Evolutionary conservation across 2,797 vertebrate species (phyloP), one percentile per base, ranked within the genome.

Genomic region (Chelon auratus): DNA sequence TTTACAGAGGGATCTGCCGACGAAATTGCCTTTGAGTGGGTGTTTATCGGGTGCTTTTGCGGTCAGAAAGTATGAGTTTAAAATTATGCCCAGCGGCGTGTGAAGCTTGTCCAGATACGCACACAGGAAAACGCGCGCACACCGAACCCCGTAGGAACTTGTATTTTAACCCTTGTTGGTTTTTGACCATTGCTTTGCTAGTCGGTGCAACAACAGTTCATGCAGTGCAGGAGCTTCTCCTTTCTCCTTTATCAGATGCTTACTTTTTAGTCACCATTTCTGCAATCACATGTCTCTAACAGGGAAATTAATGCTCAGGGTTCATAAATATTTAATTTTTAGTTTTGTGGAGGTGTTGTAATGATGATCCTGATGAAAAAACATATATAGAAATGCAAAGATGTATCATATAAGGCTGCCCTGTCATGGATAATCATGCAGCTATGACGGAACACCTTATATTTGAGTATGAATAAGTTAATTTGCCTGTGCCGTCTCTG

Each of bases 1-100:
- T 81, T 66, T 67, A 30, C 48, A 64, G 36, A 42, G 15, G 50
- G 33, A 36, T 39, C 59, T 9, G 22, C 22, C 0, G 5, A 63
- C 39, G 71, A 57, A 51, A 26, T 24, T 48, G 54, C 55, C 47
- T 33, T 70, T 94, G 93, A 73, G 55, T 20, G 45, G 0, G n/a
- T 72, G 65, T 75, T 72, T 75, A 51, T 67, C 26, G 4, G 17
- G 8, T 6, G 45, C 17, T 40, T 66, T 14, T 64, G 61, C 15
- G 43, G 72, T 64, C 13, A 14, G 26, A 53, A 24, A 15, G 14
- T 37, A 11, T 13, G 60, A 30, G 18, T 74, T 76, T 70, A 51
- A 24, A 75, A 60, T 56, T 36, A 70, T 56, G 48, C 67, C 43
- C 51, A 43, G 39, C 14, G 65, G 18, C 17, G 30, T 74, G 66